These are phyloP conservation scores for Oryzias javanicus DNA, from an alignment of 2,113 vertebrate genomes.

Conservation along the genomic window DNA sequence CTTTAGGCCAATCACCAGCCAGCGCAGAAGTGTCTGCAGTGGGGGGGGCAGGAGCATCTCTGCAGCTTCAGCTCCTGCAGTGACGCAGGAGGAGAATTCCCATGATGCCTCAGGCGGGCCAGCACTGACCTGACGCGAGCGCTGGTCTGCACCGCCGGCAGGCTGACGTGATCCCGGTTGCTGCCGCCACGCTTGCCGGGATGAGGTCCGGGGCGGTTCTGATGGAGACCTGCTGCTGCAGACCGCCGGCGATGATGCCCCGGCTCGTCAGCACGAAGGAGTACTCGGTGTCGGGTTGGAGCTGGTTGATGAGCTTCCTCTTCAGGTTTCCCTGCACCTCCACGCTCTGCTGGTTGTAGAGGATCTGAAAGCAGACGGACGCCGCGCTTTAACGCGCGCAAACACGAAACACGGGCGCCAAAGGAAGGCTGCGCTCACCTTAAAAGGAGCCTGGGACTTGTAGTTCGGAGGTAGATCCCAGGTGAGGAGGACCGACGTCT, in stretches of 20 bases:
- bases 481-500: slow-evolving; percentile 94
- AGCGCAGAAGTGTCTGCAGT: no score
- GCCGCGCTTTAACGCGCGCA: slow-evolving; percentile 1
- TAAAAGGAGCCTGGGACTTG: slow-evolving; percentile 92
- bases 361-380: slow-evolving; percentile 84
- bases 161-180: slow-evolving; percentile 85
- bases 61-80: no score
- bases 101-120: no score
- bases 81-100: no score
- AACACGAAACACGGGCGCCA: slow-evolving; percentile 1
- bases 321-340: slow-evolving; percentile 94
- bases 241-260: slow-evolving; percentile 92
- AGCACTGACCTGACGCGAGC: slow-evolving; percentile 83
- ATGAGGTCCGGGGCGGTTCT: slow-evolving; percentile 93
- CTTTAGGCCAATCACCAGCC: slow-evolving; percentile 58
- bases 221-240: slow-evolving; percentile 97
- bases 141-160: slow-evolving; percentile 85
- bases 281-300: slow-evolving; percentile 95
- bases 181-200: slow-evolving; percentile 77
- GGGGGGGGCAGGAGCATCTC: no score
- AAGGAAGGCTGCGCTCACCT: slow-evolving; percentile 76
- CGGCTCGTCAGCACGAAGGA: slow-evolving; percentile 96
- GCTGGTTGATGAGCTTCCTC: slow-evolving; percentile 90
- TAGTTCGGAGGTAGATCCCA: slow-evolving; percentile 98
- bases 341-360: slow-evolving; percentile 97